Base-by-base conservation (phyloP, 2,888 invertebrate genomes). In the Drosophila vallismaia region DNA sequence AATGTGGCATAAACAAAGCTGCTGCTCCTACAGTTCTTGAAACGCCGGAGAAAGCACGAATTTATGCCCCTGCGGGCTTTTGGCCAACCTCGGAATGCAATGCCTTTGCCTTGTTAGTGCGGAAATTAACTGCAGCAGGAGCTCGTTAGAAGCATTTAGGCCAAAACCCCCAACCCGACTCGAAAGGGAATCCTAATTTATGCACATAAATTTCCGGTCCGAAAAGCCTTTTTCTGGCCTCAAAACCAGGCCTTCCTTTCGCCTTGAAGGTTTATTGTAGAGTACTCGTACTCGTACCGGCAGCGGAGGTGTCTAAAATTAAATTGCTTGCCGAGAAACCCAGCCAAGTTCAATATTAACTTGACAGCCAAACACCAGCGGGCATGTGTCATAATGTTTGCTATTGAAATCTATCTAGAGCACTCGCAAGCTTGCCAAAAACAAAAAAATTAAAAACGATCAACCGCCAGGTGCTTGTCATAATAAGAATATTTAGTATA, bases 401-500 rank as follows among this genome's bases (percentile, higher is more conserved):
- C 54, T 64, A 71, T 71, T 71, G 71, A 71, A 71, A 71, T 54
- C 31, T 60, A 53, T 71, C 53, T 70, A 56, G 59, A 67, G 56
- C 58, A 46, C 52, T 45, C 53, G 29, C 45, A 40, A 46, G 63
- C 73, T 55, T 55, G 69, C 72, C 71, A 70, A 75, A 72, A 53
- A 64, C 62, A 45, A 36, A 48, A 36, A 14, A 53, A 31, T 57
- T 31, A 10, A 33, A 45, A 8, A 40, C 48, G 28, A 44, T 14
- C 26, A 12, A 31, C 53, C n/a, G 64, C 68, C 80, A 87, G 80
- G 80, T 81, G 80, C 67, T 46, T 12, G 71, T 33, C 57, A 45
- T 38, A 49, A 69, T 56, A 33, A 71, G 50, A 60, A 38, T 42
- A 53, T 58, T 48, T 53, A 59, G 28, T 60, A 62, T 71, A 59